phyloP scores from a whole-genome alignment of 64 coral and sea anemone species.

The Hydrozoanthus tunicans region DNA sequence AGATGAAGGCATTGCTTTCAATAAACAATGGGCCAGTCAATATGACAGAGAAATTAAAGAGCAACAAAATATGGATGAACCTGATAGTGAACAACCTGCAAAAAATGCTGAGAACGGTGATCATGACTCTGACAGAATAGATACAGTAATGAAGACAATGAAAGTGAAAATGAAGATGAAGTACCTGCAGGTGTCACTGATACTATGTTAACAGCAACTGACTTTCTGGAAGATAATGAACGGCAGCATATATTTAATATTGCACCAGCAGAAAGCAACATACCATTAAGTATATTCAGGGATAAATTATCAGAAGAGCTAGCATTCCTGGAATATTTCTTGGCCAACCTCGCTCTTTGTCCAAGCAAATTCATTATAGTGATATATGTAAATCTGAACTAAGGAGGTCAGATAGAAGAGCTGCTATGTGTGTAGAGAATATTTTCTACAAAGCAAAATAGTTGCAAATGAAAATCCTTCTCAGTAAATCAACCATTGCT shows the following conservation, averaged over 20 bases:
- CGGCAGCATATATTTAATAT: constrained; percentile 69
- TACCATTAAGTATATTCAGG: constrained; percentile 68
- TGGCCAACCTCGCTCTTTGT: constrained; percentile 38
- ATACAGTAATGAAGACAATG: not conserved
- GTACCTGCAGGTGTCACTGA: constrained; percentile 74
- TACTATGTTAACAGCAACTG: constrained; percentile 76
- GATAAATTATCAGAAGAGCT: constrained; percentile 75
- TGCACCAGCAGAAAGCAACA: constrained; percentile 75
- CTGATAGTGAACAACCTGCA: constrained; percentile 52
- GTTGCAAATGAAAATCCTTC: no score
- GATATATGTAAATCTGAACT: constrained; percentile 76
- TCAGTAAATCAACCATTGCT: no score
- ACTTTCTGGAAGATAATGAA: constrained; percentile 76
- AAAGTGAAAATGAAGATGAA: constrained; percentile 66
- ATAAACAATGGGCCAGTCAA: constrained; percentile 57
- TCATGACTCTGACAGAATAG: constrained; percentile 21
- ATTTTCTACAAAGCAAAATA: constrained; percentile 7
- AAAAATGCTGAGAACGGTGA: constrained; percentile 43
- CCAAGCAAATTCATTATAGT: constrained; percentile 72
- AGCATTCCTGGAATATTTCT: constrained; percentile 75
- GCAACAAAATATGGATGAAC: constrained; percentile 57
- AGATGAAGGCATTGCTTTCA: constrained; percentile 42
- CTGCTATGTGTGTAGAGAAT: constrained; percentile 61
- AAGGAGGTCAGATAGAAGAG: constrained; percentile 61
- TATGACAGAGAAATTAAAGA: constrained; percentile 61